phyloP scores from a whole-genome alignment of 2,797 vertebrate genomes.

The Ptychobarbus kaznakovi region DNA sequence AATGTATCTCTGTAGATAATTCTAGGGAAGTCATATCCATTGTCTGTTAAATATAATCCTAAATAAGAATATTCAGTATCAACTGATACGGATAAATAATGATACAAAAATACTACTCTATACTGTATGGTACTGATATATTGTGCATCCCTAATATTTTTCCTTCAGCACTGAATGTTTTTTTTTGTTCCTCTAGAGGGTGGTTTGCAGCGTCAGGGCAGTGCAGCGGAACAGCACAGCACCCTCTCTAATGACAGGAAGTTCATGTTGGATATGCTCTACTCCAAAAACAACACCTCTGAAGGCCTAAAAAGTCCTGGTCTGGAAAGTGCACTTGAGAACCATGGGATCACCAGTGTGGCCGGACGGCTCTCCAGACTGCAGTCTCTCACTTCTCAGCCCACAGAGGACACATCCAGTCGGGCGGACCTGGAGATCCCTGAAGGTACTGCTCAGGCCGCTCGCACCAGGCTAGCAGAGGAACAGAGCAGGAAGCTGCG shows the following conservation, averaged over 20 bases:
- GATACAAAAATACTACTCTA: background rate
- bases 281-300: slow-evolving; percentile 68
- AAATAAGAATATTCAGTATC: no score
- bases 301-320: slow-evolving; percentile 55
- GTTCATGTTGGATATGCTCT: slow-evolving; percentile 83
- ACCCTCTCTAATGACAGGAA: slow-evolving; percentile 78
- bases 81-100: no score
- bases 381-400: slow-evolving; percentile 45
- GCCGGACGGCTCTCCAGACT: slow-evolving; percentile 54
- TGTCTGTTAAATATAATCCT: background rate
- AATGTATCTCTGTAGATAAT: background rate
- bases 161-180: background rate
- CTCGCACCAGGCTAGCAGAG: slow-evolving; percentile 71
- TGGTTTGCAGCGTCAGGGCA: slow-evolving; percentile 57
- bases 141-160: background rate
- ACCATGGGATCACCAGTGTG: slow-evolving; percentile 46
- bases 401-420: slow-evolving; percentile 64
- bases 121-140: background rate
- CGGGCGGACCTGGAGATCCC: slow-evolving; percentile 73
- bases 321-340: slow-evolving; percentile 42
- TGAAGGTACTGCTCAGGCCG: slow-evolving; percentile 68
- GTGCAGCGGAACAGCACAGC: slow-evolving; percentile 67
- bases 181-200: slow-evolving; percentile 62
- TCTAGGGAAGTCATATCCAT: background rate
- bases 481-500: slow-evolving; percentile 66